Conservation (phyloP, 2,797 vertebrate species). For the Lepus townsendii region DNA sequence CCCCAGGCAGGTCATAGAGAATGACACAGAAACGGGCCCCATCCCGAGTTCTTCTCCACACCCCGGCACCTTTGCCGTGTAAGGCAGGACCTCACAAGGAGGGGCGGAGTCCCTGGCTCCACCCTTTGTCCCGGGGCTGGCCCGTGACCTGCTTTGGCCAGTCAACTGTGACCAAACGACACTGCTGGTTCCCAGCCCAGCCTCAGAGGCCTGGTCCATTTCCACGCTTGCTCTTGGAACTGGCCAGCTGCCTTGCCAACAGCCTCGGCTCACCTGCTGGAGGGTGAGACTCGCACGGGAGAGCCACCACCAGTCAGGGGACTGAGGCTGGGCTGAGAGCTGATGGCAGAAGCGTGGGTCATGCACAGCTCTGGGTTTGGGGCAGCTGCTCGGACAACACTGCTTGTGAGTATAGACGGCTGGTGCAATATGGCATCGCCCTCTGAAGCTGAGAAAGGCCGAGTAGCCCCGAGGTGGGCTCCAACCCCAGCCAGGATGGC, state of each 20-base stretch:
- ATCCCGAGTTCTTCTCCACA: not conserved
- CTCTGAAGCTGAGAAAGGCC: not conserved
- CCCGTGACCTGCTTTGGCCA: not conserved
- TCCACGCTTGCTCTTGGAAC: not conserved
- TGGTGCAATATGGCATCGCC: not conserved
- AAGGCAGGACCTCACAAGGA: not conserved
- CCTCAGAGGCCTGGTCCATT: not conserved
- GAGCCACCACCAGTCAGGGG: not conserved
- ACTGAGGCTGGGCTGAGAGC: not conserved
- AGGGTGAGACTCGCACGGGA: not conserved
- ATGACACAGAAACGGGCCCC: constrained; percentile 31
- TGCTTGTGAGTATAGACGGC: not conserved
- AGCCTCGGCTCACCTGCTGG: not conserved
- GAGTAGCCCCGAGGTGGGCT: not conserved
- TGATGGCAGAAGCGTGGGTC: not conserved
- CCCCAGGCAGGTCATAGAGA: not conserved
- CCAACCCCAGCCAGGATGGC: too few relatives aligned
- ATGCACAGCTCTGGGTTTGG: not conserved
- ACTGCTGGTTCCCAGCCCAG: not conserved
- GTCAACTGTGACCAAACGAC: not conserved
- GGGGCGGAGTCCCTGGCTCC: not conserved
- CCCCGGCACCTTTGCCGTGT: not conserved
- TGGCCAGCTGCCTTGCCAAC: not conserved
- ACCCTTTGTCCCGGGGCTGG: not conserved
- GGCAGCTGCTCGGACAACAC: not conserved